phyloP scores from a whole-genome alignment of 2,797 vertebrate genomes.

The Intellagama lesueurii region DNA sequence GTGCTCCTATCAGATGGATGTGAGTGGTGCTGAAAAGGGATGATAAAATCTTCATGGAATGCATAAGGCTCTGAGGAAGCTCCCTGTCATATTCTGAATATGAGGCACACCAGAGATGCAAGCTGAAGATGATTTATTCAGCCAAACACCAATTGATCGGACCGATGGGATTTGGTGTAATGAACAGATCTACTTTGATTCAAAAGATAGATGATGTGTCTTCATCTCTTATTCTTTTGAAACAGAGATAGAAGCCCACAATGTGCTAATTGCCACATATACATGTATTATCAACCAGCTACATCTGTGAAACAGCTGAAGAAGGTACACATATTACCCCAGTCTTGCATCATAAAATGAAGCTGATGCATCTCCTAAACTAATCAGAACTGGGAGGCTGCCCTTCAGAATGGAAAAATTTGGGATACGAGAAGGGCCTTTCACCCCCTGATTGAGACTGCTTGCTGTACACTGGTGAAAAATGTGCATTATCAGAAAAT shows the following conservation, averaged over 20 bases:
- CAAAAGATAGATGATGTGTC: slow-evolving; percentile 16
- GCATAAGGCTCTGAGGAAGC: not conserved
- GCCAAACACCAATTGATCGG: not conserved
- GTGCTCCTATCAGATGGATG: not conserved
- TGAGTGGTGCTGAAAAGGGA: not conserved
- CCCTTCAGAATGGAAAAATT: not conserved
- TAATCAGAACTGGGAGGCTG: not conserved
- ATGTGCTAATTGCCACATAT: not conserved
- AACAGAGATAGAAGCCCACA: not conserved
- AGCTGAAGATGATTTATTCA: slow-evolving; percentile 34
- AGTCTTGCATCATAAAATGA: not conserved
- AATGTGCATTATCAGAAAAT: too few species aligned
- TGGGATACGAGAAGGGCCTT: not conserved
- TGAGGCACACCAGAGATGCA: not conserved
- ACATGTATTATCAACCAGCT: not conserved
- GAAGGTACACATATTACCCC: not conserved
- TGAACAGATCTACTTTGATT: slow-evolving; percentile 22
- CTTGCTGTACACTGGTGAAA: too few species aligned
- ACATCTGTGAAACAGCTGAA: not conserved
- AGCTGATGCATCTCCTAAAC: not conserved
- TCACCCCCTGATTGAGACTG: too few species aligned
- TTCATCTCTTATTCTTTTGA: slow-evolving; percentile 16
- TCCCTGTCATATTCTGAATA: not conserved
- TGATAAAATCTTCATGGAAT: slow-evolving; percentile 27
- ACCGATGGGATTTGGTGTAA: slow-evolving; percentile 8